Evolutionary conservation across 2,888 invertebrate species (phyloP), one percentile per base, ranked within the genome.

Genomic region (Gymnocheta viridis): DNA sequence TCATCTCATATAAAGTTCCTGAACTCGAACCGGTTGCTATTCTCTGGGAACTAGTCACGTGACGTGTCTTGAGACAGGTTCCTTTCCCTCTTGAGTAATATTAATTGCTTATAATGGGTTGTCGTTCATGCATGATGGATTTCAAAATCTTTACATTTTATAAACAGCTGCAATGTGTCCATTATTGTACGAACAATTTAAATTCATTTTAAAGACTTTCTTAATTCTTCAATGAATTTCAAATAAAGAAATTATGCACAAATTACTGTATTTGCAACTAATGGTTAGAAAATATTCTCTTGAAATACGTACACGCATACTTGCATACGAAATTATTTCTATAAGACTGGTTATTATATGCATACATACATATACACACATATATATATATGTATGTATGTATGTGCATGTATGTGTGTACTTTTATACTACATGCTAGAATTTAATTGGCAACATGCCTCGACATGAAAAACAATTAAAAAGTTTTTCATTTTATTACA

Each of bases 371-470:
- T 27, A 24, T 22, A 49, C 17, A 51, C 51, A 51, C 17, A 17
- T 35, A 9, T n/a, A 22, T 22, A n/a, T n/a, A n/a, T n/a, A n/a
- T n/a, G n/a, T n/a, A n/a, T n/a, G n/a, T n/a, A n/a, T n/a, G n/a
- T n/a, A n/a, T n/a, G n/a, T n/a, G n/a, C n/a, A n/a, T n/a, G n/a
- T n/a, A n/a, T n/a, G n/a, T n/a, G n/a, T n/a, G n/a, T n/a, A n/a
- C n/a, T n/a, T n/a, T n/a, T n/a, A n/a, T n/a, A n/a, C 2, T 7
- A 19, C 4, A 66, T 27, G 9, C 49, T 19, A 27, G 19, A 24
- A 72, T 69, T 69, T 81, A 81, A 81, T 81, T 81, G 81, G 74
- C 74, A 69, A 69, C 81, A 81, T 76, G 81, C 81, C 62, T 74
- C 60, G 44, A 62, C 81, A 74, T 69, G 32, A 47, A 62, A 74